phyloP scores from a whole-genome alignment of 2,797 vertebrate genomes.

The Enteromius mattozi region DNA sequence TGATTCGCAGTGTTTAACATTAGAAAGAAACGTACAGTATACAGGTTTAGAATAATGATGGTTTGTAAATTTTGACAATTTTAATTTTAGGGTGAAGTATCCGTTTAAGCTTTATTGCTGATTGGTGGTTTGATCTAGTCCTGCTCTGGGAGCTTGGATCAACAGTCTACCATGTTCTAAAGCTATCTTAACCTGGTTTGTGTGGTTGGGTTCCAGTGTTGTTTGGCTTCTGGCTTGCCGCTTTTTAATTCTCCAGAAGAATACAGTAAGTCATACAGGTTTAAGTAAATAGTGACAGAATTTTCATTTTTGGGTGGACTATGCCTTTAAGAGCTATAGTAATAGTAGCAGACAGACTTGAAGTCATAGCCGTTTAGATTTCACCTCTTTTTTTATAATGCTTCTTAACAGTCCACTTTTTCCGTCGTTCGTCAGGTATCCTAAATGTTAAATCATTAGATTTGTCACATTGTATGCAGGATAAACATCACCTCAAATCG shows the following conservation, averaged over 20 bases:
- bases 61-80: background rate
- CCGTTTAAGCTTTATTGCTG: background rate
- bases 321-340: background rate
- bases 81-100: background rate
- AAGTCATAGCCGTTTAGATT: background rate
- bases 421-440: background rate
- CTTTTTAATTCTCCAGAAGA: background rate
- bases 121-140: background rate
- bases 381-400: background rate
- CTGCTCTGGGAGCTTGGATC: background rate
- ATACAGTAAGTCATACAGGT: background rate
- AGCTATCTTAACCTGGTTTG: no score
- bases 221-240: background rate
- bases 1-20: background rate
- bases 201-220: background rate
- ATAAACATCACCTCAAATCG: slow-evolving; percentile 39
- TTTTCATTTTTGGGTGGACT: background rate
- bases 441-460: slow-evolving; percentile 40
- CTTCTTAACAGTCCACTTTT: background rate
- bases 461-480: slow-evolving; percentile 18
- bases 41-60: background rate
- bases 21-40: background rate
- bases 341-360: background rate
- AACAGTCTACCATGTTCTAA: background rate
- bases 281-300: background rate